Conservation (phyloP, 2,888 invertebrate species). For the Nezara viridula region DNA sequence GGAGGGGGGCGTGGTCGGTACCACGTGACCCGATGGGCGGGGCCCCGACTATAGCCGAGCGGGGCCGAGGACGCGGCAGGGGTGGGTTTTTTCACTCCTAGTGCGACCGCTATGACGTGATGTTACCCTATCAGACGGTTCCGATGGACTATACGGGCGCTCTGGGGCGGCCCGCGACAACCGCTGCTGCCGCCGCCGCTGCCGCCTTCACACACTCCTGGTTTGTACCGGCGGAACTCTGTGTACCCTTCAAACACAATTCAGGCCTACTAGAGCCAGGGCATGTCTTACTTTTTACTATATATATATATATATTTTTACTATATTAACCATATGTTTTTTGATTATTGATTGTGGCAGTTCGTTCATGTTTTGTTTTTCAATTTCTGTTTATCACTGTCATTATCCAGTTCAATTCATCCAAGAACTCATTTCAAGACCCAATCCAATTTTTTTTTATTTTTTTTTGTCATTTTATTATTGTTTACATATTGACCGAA, state of each 20-base stretch:
- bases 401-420: not conserved
- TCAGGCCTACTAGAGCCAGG: conserved; percentile 92
- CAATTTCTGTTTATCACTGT: not conserved
- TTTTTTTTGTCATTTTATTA: too few relatives aligned
- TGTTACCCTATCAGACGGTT: conserved; percentile 87
- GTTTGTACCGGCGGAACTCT: conserved; percentile 94
- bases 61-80: conserved; percentile 19
- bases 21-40: conserved; percentile 57
- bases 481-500: not conserved
- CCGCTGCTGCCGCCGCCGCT: conserved; percentile 81
- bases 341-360: not conserved
- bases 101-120: conserved; percentile 67
- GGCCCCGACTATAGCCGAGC: conserved; percentile 37
- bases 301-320: conserved; percentile 15
- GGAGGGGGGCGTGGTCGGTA: conserved; percentile 61
- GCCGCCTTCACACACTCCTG: conserved; percentile 94
- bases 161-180: conserved; percentile 65
- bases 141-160: conserved; percentile 62
- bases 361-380: not conserved
- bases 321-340: conserved; percentile 17
- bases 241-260: conserved; percentile 87
- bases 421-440: not conserved
- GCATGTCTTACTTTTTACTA: conserved; percentile 74
- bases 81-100: conserved; percentile 57
- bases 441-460: too few relatives aligned